Conservation (phyloP, 1,140 invertebrate species). For the Cryptotermes secundus region DNA sequence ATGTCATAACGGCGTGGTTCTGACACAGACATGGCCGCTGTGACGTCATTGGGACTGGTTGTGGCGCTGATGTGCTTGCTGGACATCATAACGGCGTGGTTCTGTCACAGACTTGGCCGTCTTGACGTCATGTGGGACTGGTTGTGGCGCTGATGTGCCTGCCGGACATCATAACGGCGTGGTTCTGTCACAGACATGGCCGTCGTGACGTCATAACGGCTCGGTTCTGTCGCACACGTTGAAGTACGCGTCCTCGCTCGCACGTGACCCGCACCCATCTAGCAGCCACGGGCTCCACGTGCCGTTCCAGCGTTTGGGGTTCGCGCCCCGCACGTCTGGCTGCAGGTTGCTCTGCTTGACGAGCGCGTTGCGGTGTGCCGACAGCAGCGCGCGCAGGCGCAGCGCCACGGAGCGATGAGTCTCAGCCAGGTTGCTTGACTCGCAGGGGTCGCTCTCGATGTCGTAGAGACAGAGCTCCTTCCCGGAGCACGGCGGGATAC, state of each 20-base stretch:
- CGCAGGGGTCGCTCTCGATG: conserved; percentile 65
- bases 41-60: no score
- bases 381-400: conserved; percentile 47
- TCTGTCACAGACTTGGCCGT: no score
- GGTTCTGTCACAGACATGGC: no score
- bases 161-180: no score
- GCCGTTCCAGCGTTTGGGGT: conserved; percentile 50
- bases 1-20: no score
- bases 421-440: conserved; percentile 58
- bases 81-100: no score
- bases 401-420: conserved; percentile 48
- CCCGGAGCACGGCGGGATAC: conserved; percentile 3
- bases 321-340: conserved; percentile 47
- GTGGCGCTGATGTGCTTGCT: no score
- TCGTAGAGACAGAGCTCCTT: conserved; percentile 62
- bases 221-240: neutral
- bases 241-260: neutral
- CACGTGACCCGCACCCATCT: neutral
- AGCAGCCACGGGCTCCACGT: conserved; percentile 52
- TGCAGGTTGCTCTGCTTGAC: conserved; percentile 45
- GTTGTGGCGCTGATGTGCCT: no score
- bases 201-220: neutral
- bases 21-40: no score
- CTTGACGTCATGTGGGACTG: no score
- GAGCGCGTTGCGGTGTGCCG: conserved; percentile 45